Evolutionary conservation across 2,113 vertebrate species (phyloP), one percentile per base, ranked within the genome.

Genomic region (Gadus chalcogrammus): DNA sequence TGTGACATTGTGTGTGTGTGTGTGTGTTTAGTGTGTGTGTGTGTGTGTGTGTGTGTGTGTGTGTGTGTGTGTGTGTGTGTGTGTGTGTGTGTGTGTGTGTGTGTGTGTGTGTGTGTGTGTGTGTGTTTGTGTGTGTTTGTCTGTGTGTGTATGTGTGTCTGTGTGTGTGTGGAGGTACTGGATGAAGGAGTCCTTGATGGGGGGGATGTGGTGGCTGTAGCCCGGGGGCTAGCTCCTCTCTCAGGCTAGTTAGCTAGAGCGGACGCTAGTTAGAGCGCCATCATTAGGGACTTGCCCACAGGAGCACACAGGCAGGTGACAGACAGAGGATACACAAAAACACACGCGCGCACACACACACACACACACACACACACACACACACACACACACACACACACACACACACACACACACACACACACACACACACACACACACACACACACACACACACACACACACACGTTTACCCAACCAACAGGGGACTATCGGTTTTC

Each of bases 161-260:
- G 85, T 90, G 84, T 85, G 84, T 89, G 83, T 91, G 88, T 85
- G 86, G 84, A 85, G 83, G 86, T 82, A 83, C 88, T 83, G 82
- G 90, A 92, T 93, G 85, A 93, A 92, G 91, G 87, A 79, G 85
- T 86, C 91, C 89, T 91, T 90, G 90, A 90, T 89, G 88, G 89
- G 90, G 90, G 90, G 87, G 88, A 91, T 92, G 91, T 91, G 91
- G 31, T 4, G 31, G 90, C 91, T 90, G 88, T 91, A 89, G 91
- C 91, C 91, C 82, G 84, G 87, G 91, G 92, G 91, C 91, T 90
- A 69, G 83, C 86, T 91, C 90, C 90, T 88, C 90, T 87, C 87
- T 86, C 89, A 91, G 88, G 91, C 85, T 91, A 90, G 90, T 93
- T 91, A 91, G 88, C 88, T 85, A 87, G 72, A 88, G 5, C 31